Base-by-base conservation (phyloP, 2,113 vertebrate species). In the Carassius auratus region DNA sequence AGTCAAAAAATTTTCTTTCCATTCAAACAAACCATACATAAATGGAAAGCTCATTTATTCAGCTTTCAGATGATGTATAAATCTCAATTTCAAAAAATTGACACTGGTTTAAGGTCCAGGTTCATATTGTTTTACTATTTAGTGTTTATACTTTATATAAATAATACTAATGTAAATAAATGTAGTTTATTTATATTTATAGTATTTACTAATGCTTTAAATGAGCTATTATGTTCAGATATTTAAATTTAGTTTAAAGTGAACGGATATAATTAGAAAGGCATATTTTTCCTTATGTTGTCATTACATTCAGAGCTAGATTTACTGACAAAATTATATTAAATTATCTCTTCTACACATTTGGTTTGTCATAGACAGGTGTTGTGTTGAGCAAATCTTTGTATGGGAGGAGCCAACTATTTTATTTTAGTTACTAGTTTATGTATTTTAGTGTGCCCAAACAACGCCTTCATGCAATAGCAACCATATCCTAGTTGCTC, bases 371-470 rank as follows among this genome's bases (percentile, higher is more conserved):
- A 66, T 3, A 66, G 12, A 68, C 4, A 17, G 2, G 6, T 68
- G 13, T 33, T 5, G 42, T 45, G 14, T 48, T 81, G n/a, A 30
- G 38, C 15, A 66, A 66, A 81, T 45, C 42, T 45, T 45, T 66
- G 42, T 64, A 26, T 61, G 33, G 12, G 30, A 1, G 3, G 55
- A n/a, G 30, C 5, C 9, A 42, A 48, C 36, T 15, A 21, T 30
- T 81, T 80, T 26, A 19, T 23, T 62, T 62, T 59, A 79, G 19
- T n/a, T 50, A 3, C n/a, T 66, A 3, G 38, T 45, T 81, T 64
- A 66, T 64, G 21, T 81, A 64, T 81, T 81, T 81, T 81, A 38
- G 59, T 62, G 78, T 50, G 78, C 61, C 61, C 9, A 66, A 48
- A 15, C 21, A 68, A 23, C 8, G 3, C 38, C 13, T 38, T 80